Base-by-base conservation (phyloP, 2,113 vertebrate species). In the Solea senegalensis region DNA sequence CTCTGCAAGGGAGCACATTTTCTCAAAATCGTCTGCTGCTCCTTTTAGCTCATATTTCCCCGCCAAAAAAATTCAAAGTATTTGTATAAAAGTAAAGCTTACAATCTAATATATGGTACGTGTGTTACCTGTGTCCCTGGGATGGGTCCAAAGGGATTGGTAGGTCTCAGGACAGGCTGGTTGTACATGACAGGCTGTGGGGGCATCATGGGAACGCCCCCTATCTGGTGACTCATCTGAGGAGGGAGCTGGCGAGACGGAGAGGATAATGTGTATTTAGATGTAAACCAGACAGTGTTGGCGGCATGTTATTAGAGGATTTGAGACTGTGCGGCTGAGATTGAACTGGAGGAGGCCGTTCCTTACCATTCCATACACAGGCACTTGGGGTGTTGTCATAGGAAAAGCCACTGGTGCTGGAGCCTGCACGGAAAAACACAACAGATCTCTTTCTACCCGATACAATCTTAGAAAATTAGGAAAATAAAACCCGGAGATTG, bases 301-400 rank as follows among this genome's bases (percentile, higher is more conserved):
- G 45, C 45, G 45, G 45, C 45, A 48, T 59, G 9, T 54, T 21
- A 28, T 5, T 28, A 12, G 5, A n/a, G 21, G 16, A 40, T 54
- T 21, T 63, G 8, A 40, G 41, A 41, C 21, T 59, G 46, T 10
- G 16, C 40, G 16, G 34, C 9, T 55, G 27, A 41, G 5, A 51
- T 44, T 14, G 46, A 49, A 69, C 15, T 13, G 7, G 16, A 15
- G 15, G 44, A 27, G 26, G 39, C 27, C 8, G 2, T 34, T 56
- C 6, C 91, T 92, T 95, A 96, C 96, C 96, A 97, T 96, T 94
- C 95, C 94, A 87, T 96, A 96, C 76, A 96, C 87, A 96, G 95
- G 95, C 95, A 96, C 95, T 96, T 97, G 95, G 85, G 96, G 94
- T 89, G 95, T 93, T 84, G 95, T 95, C 94, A 95, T 82, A 70